Base-by-base conservation (phyloP, 2,113 vertebrate genomes). In the Brachypteracias leptosomus region DNA sequence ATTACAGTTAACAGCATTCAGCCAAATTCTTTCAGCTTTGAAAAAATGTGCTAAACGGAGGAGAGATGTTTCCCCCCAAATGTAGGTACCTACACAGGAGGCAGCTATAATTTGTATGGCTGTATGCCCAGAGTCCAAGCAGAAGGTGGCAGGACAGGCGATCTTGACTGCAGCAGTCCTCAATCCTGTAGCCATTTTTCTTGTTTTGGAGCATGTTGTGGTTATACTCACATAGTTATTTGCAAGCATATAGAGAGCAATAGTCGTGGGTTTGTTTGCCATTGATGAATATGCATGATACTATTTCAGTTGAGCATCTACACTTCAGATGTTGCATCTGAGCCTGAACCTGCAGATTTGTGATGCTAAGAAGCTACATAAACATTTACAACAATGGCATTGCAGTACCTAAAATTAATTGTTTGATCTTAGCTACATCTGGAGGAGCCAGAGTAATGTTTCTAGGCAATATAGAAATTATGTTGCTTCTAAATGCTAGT, bases 171-270 rank as follows among this genome's bases (percentile, higher is more conserved):
- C 36, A 80, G 33, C 13, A 87, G 44, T 90, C 17, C n/a, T 57
- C 19, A 40, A 9, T 35, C 7, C 9, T 46, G 1, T 3, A 36
- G 24, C 2, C 8, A 9, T 57, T 82, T 47, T 44, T 63, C 13
- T 46, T n/a, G 7, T 57, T 72, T 52, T 75, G 40, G 11, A 72
- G 10, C 49, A 17, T 28, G 13, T 19, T 82, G 13, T n/a, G 10
- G 9, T 80, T 76, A 46, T 62, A 54, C 3, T 7, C 11, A 52
- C 35, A 35, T 2, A 15, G 17, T 22, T 6, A 13, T 59, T 80
- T 47, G 13, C 3, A 4, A 22, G 21, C 35, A 68, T 0, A 0
- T 21, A 21, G 26, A 78, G 28, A 22, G 17, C 14, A 36, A 1
- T 61, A 55, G 54, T 55, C 38, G 4, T 75, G 15, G 3, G 8